Percentiles rank a stretch among this genome's conserved stretches.
These are phyloP conservation scores for Leptobrachium leishanense DNA, from an alignment of 2,113 vertebrate species.

Conservation along the genomic window DNA sequence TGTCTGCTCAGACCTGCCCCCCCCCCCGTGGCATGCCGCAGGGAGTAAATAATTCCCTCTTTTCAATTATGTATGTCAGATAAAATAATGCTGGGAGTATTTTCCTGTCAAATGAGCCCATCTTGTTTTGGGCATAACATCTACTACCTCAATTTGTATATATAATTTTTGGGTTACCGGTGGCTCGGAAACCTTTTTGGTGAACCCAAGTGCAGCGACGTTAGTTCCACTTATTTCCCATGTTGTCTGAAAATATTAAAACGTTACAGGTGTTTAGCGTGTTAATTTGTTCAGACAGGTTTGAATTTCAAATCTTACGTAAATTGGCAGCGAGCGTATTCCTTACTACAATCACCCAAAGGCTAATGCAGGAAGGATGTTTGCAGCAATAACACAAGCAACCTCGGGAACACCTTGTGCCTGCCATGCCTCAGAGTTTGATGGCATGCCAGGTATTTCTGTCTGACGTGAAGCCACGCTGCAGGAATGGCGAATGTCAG, in stretches of 20 bases:
- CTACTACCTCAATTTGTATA: too few species aligned
- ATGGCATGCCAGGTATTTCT: slow-evolving; percentile 56
- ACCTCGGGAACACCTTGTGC: slow-evolving; percentile 65
- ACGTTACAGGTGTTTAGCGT: slow-evolving; percentile 43
- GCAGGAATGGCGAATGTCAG: slow-evolving; percentile 43
- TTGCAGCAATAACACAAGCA: slow-evolving; percentile 58
- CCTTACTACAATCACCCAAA: slow-evolving; percentile 56
- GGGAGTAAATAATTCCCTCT: too few species aligned
- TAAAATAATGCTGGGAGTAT: too few species aligned
- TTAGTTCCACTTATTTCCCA: not conserved
- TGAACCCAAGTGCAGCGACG: not conserved
- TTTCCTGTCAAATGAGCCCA: too few species aligned
- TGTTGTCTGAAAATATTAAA: not conserved
- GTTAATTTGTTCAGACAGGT: slow-evolving; percentile 39
- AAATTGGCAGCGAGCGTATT: slow-evolving; percentile 54
- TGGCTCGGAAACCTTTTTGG: too few species aligned
- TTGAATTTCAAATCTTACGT: slow-evolving; percentile 51
- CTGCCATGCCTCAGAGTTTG: slow-evolving; percentile 59
- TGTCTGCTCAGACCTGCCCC: too few species aligned
- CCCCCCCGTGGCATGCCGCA: too few species aligned
- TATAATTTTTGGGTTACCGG: too few species aligned
- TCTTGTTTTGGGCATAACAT: too few species aligned
- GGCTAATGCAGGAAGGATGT: slow-evolving; percentile 59
- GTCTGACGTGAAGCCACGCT: slow-evolving; percentile 55
- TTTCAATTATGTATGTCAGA: too few species aligned